These are phyloP conservation scores for Microtus pennsylvanicus DNA, from an alignment of 2,113 vertebrate genomes.

Conservation along the genomic window DNA sequence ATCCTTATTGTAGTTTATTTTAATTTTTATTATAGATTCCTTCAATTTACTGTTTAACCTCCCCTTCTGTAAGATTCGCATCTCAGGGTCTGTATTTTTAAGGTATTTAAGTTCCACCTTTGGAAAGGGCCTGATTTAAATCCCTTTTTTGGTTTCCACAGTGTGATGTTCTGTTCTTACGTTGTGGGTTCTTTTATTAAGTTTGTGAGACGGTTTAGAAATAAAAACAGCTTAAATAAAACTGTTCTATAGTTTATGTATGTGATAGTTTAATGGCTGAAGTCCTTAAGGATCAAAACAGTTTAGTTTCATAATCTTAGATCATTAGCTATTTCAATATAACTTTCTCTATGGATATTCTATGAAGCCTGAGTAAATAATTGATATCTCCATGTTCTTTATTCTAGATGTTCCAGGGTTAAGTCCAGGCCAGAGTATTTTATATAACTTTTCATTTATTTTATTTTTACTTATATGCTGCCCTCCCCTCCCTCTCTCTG, in stretches of 20 bases:
- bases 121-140: background rate
- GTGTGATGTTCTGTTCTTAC: background rate
- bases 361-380: background rate
- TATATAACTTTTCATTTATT: background rate
- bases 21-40: background rate
- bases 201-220: background rate
- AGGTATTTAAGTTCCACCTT: background rate
- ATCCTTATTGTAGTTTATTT: background rate
- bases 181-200: background rate
- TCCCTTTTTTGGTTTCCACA: background rate
- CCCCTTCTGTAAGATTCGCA: background rate
- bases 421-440: background rate
- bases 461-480: background rate
- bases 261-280: background rate
- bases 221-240: background rate
- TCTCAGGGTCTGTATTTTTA: background rate
- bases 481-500: background rate
- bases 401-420: background rate
- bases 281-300: background rate
- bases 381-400: background rate
- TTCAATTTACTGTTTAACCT: background rate
- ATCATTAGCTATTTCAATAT: background rate
- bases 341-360: background rate
- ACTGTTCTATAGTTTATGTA: background rate
- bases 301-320: background rate